Evolutionary conservation across 2,888 invertebrate genomes (phyloP).

Genomic region (Kuschelorhynchus macadamiae): DNA sequence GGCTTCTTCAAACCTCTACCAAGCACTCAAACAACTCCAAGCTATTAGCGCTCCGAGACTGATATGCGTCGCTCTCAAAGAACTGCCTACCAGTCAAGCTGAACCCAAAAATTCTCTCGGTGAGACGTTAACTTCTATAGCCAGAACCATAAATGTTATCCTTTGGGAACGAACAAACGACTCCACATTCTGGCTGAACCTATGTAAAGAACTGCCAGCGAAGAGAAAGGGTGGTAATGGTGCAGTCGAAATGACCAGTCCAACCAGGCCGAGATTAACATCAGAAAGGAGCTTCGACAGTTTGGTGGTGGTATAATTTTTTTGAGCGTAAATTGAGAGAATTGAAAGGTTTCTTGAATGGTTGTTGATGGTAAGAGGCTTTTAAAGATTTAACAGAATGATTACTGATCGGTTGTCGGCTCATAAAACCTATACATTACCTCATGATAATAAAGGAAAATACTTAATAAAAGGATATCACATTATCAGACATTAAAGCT

Average conservation of each 20-base stretch:
- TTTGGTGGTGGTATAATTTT: slow-evolving; percentile 32
- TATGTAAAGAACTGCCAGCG: slow-evolving; percentile 77
- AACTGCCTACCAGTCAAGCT: slow-evolving; percentile 64
- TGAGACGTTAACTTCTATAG: slow-evolving; percentile 69
- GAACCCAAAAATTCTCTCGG: slow-evolving; percentile 68
- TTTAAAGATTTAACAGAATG: background rate
- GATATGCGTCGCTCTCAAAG: slow-evolving; percentile 67
- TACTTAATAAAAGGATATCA: too few species aligned
- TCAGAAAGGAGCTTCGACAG: slow-evolving; percentile 45
- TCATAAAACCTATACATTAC: too few species aligned
- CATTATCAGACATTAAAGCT: background rate
- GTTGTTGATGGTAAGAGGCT: background rate
- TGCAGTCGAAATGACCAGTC: slow-evolving; percentile 8
- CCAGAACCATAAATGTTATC: slow-evolving; percentile 70
- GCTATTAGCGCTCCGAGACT: slow-evolving; percentile 61
- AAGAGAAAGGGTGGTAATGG: slow-evolving; percentile 54
- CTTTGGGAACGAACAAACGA: slow-evolving; percentile 67
- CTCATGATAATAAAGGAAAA: too few species aligned
- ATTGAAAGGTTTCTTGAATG: too few species aligned
- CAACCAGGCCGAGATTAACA: slow-evolving; percentile 38
- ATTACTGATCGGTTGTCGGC: too few species aligned
- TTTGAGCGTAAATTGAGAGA: background rate
- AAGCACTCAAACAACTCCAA: slow-evolving; percentile 69
- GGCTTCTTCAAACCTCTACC: slow-evolving; percentile 67
- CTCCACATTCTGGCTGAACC: slow-evolving; percentile 75